Base-by-base conservation (phyloP, 2,113 vertebrate species). In the Okapia johnstoni region DNA sequence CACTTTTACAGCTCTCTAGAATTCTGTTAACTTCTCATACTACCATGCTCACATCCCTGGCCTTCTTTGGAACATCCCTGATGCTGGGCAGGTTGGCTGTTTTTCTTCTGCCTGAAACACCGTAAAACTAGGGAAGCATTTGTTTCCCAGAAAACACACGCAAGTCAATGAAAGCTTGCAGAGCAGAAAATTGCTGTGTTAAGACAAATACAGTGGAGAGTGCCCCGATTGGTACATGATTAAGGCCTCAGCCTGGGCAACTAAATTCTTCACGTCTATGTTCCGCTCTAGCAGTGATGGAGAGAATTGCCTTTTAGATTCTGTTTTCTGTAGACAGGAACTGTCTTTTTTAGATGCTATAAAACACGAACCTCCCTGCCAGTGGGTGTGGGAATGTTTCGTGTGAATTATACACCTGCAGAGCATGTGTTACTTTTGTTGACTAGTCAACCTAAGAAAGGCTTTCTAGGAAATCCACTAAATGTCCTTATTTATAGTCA, bases 141-240 rank as follows among this genome's bases (percentile, higher is more conserved):
- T 97, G 88, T 93, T 98, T 96, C 57, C 83, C 40, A 79, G 90
- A 66, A 96, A 95, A 97, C n/a, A 92, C 97, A 86, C 83, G 81
- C 85, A 91, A 97, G 95, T 97, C 93, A 95, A 30, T 96, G 97
- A 96, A 97, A 97, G 60, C 94, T 95, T 80, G 43, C 83, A 73
- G 97, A 98, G 80, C 97, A 98, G 95, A 96, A 98, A 97, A 96
- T 97, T 97, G 97, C 95, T 85, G 76, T 95, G 76, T 94, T 95
- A 96, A 92, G 96, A 97, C 95, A 96, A 77, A 97, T 40, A 97
- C 55, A 63, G 83, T 13, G 17, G 55, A 95, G 81, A 73, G 0
- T 94, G 88, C 28, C 87, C 94, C 81, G 93, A 96, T 61, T 88
- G 94, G 95, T 94, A 43, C 85, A 88, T 0, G 54, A 96, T 96